Conservation (phyloP, 2,888 invertebrate genomes). For the Drosophila sordidula region DNA sequence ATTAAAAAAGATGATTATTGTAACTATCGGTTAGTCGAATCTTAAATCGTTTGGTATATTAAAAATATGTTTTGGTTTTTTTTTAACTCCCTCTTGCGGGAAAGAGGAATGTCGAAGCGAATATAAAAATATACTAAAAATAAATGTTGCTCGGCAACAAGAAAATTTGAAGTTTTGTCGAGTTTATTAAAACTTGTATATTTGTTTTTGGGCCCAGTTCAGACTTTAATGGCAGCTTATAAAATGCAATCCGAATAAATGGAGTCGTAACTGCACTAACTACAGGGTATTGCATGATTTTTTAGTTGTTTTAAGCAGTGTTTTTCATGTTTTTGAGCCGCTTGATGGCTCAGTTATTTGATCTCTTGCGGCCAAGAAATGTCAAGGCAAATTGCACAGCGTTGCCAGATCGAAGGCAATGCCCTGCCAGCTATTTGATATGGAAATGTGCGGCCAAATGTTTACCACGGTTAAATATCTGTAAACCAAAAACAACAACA, state of each 20-base stretch:
- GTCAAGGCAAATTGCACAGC: slow-evolving; percentile 41
- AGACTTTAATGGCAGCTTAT: too few relatives aligned
- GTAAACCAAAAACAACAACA: slow-evolving; percentile 29
- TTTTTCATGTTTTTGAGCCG: not conserved
- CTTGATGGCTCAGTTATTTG: slow-evolving; percentile 10
- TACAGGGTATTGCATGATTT: not conserved
- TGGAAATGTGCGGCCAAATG: slow-evolving; percentile 59
- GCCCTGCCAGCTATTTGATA: slow-evolving; percentile 55
- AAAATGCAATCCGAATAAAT: too few relatives aligned
- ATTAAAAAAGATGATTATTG: slow-evolving; percentile 9
- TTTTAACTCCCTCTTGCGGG: not conserved
- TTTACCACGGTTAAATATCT: slow-evolving; percentile 57
- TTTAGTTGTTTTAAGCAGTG: slow-evolving; percentile 5
- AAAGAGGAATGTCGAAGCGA: too few relatives aligned
- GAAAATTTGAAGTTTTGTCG: not conserved
- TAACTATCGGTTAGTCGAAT: slow-evolving; percentile 5
- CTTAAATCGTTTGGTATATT: slow-evolving; percentile 1
- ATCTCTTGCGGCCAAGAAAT: slow-evolving; percentile 33
- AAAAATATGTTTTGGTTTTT: not conserved
- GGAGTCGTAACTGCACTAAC: too few relatives aligned
- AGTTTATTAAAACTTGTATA: not conserved
- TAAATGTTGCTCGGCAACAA: too few relatives aligned
- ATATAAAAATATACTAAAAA: too few relatives aligned
- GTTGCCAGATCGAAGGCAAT: slow-evolving; percentile 37
- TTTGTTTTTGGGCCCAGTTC: too few relatives aligned